Conservation (phyloP, 64 coral and sea anemone genomes). For the Montipora cactus region DNA sequence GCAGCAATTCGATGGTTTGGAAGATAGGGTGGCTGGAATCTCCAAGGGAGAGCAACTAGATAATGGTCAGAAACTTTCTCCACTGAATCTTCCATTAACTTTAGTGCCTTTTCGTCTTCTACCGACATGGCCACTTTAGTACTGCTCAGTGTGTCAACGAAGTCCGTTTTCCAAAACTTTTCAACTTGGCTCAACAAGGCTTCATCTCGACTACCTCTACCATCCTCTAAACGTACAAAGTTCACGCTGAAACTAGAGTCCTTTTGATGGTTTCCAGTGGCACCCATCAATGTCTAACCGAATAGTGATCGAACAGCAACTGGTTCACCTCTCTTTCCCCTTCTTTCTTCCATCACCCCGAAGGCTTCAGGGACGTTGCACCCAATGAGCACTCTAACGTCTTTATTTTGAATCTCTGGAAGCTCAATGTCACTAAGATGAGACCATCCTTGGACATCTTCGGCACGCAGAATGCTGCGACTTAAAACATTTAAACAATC, state of each 20-base stretch:
- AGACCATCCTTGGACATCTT: conserved; percentile 28
- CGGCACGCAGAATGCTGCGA: not conserved
- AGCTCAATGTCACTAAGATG: conserved; percentile 55
- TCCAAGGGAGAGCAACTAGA: not conserved
- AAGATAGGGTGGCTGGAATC: not conserved
- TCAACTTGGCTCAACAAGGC: not conserved
- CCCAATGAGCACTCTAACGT: conserved; percentile 65
- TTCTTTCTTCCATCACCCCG: conserved; percentile 58
- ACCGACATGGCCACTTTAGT: not conserved
- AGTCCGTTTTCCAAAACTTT: not conserved
- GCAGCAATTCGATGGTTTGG: not conserved
- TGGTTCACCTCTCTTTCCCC: conserved; percentile 34
- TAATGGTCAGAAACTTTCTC: not conserved
- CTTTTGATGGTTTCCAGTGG: not conserved
- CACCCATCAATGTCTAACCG: conserved; percentile 62
- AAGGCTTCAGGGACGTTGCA: conserved; percentile 68
- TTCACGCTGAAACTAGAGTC: conserved; percentile 18
- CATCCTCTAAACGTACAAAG: not conserved
- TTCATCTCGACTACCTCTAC: not conserved
- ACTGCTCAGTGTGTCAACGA: not conserved
- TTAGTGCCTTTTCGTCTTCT: not conserved
- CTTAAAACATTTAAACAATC: conserved; percentile 1
- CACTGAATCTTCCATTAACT: not conserved
- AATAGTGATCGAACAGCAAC: conserved; percentile 59
- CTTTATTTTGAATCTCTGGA: not conserved